A percentile compares a stretch with the other conserved stretches of the same genome.
phyloP scores from a whole-genome alignment of 2,888 invertebrate genomes.

The Drosophila melanosoma region DNA sequence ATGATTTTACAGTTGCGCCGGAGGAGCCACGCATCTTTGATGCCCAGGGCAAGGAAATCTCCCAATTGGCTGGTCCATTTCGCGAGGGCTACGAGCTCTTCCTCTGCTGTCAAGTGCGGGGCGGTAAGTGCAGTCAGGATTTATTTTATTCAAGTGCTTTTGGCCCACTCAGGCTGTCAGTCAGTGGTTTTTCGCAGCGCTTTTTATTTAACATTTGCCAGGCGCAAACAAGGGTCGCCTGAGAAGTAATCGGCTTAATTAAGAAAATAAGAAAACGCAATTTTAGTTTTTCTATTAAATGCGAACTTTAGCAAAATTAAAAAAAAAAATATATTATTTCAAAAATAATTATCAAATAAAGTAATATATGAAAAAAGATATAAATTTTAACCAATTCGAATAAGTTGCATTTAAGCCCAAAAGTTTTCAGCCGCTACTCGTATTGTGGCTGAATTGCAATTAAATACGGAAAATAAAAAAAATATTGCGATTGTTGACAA shows the following conservation, averaged over 20 bases:
- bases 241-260: not conserved
- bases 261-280: not conserved
- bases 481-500: not conserved
- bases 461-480: not conserved
- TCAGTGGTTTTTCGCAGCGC: conserved; percentile 12
- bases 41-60: conserved; percentile 92
- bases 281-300: not conserved
- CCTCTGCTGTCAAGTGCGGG: conserved; percentile 93
- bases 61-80: conserved; percentile 92
- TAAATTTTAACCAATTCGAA: not conserved
- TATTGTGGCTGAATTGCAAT: not conserved
- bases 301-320: not conserved
- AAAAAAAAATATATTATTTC: not conserved
- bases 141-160: not conserved
- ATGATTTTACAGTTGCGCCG: conserved; percentile 88
- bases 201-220: conserved; percentile 34
- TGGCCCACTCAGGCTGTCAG: conserved; percentile 14
- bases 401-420: not conserved
- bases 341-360: not conserved
- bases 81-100: conserved; percentile 93
- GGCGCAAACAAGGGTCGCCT: not conserved
- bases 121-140: conserved; percentile 88
- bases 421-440: not conserved
- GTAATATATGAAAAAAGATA: not conserved
- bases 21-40: conserved; percentile 93